Percentiles rank a stretch among this genome's conserved stretches.
Conservation (phyloP, 2,888 invertebrate genomes). For the Endomychus coccineus region DNA sequence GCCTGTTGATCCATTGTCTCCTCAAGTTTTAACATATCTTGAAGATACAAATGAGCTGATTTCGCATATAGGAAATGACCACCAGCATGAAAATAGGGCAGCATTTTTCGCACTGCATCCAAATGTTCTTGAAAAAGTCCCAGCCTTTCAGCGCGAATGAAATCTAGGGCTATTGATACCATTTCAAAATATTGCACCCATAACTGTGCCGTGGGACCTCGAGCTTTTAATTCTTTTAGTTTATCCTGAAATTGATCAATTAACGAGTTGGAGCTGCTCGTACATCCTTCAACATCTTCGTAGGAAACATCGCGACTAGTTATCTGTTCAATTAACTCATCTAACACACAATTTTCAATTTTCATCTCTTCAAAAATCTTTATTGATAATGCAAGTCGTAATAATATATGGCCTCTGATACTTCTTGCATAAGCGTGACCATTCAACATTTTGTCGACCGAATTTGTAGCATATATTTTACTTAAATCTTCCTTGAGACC, state of each 20-base stretch:
- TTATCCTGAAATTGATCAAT: slow-evolving; percentile 19
- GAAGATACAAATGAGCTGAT: slow-evolving; percentile 27
- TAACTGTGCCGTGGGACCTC: slow-evolving; percentile 25
- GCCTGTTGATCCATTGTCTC: slow-evolving; percentile 25
- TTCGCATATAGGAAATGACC: slow-evolving; percentile 37
- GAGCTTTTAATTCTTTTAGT: slow-evolving; percentile 26
- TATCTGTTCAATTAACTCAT: slow-evolving; percentile 25
- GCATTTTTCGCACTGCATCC: slow-evolving; percentile 30
- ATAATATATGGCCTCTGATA: slow-evolving; percentile 32
- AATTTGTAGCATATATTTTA: slow-evolving; percentile 22
- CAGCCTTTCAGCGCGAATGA: slow-evolving; percentile 28
- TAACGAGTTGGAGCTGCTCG: slow-evolving; percentile 13
- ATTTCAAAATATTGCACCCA: slow-evolving; percentile 35
- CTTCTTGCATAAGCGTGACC: slow-evolving; percentile 19
- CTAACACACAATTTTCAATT: slow-evolving; percentile 15
- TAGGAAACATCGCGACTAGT: slow-evolving; percentile 25
- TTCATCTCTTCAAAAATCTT: slow-evolving; percentile 20
- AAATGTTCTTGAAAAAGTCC: slow-evolving; percentile 29
- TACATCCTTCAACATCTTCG: slow-evolving; percentile 23
- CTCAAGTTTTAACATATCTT: slow-evolving; percentile 28
- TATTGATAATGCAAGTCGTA: slow-evolving; percentile 27
- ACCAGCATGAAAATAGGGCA: slow-evolving; percentile 35
- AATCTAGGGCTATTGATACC: slow-evolving; percentile 31
- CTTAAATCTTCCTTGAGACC: slow-evolving; percentile 24
- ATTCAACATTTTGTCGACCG: too few species aligned